These are phyloP conservation scores for Pycnonotus jocosus DNA, from an alignment of 2,113 vertebrate species.

Conservation along the genomic window DNA sequence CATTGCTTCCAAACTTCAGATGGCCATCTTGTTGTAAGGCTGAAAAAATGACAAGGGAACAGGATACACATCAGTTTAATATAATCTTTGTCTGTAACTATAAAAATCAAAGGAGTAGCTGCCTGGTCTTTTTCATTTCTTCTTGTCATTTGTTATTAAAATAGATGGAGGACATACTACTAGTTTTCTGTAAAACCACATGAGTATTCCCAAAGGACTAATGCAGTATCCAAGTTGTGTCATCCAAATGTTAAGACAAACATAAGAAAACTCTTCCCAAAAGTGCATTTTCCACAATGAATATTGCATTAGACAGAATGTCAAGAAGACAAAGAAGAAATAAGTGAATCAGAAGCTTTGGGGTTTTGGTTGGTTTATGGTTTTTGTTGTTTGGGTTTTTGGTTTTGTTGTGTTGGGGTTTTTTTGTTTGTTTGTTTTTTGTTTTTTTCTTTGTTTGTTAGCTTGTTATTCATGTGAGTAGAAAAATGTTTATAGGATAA, in stretches of 20 bases:
- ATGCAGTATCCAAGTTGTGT: not conserved
- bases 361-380: accelerated
- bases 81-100: not conserved
- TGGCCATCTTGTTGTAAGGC: not conserved
- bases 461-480: not conserved
- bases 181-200: not conserved
- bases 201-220: not conserved
- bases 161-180: not conserved
- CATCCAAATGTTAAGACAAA: not conserved
- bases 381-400: not conserved
- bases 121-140: not conserved
- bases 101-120: not conserved
- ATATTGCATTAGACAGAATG: not conserved
- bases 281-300: not conserved
- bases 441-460: not conserved
- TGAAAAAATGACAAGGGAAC: not conserved
- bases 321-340: not conserved
- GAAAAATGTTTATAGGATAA: not conserved
- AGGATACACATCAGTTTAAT: not conserved
- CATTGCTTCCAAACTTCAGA: not conserved
- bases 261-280: not conserved
- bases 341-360: not conserved
- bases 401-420: too few relatives aligned
- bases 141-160: not conserved
- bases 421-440: too few relatives aligned